Percentiles rank a stretch among this genome's conserved stretches.
Evolutionary conservation across 2,888 invertebrate genomes (phyloP).

Genomic region (Rhagophthalmus giganteus): DNA sequence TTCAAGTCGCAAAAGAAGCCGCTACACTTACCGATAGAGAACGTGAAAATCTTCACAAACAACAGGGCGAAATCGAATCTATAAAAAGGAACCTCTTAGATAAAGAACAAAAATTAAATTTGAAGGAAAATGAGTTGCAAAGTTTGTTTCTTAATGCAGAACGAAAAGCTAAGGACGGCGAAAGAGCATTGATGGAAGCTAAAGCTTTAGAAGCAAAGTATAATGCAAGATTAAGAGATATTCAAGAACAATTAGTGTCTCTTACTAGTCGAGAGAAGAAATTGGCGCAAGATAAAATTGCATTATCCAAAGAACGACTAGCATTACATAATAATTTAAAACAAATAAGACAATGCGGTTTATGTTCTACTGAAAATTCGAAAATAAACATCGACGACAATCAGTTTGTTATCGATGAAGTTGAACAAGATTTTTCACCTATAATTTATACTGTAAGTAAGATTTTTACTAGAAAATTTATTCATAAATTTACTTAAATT

Average conservation of each 20-base stretch:
- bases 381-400: constrained; percentile 4
- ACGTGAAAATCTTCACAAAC: constrained; percentile 45
- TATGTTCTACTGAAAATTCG: constrained; percentile 43
- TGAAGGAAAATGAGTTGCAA: constrained; percentile 49
- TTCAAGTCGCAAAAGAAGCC: constrained; percentile 53
- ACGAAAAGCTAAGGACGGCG: constrained; percentile 61
- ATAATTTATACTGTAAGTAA: constrained; percentile 19
- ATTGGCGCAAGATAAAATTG: constrained; percentile 64
- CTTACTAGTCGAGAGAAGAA: constrained; percentile 63
- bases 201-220: constrained; percentile 56
- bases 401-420: constrained; percentile 5
- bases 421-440: constrained; percentile 26
- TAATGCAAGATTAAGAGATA: constrained; percentile 61
- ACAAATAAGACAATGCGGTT: constrained; percentile 51
- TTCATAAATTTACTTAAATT: constrained; percentile 13
- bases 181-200: constrained; percentile 54
- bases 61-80: constrained; percentile 48
- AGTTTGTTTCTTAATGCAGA: constrained; percentile 53
- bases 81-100: constrained; percentile 46
- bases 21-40: constrained; percentile 50
- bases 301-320: constrained; percentile 62
- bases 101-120: constrained; percentile 41
- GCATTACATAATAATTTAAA: constrained; percentile 60
- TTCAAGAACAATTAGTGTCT: constrained; percentile 62
- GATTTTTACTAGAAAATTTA: constrained; percentile 4